phyloP scores from a whole-genome alignment of 2,113 vertebrate genomes.

The Heteronetta atricapilla region DNA sequence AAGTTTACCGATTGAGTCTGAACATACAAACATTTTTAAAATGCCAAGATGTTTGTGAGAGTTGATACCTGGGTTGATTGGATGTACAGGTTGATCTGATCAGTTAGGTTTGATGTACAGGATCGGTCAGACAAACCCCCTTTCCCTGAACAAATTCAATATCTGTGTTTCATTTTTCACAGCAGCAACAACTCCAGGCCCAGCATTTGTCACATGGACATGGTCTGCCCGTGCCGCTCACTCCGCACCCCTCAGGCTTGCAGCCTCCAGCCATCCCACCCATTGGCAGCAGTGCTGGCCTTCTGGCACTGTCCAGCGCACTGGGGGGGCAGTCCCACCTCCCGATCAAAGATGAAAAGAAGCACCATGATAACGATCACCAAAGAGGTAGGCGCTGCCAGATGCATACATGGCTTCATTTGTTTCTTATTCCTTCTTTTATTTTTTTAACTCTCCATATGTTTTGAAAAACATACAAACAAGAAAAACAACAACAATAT shows the following conservation, averaged over 20 bases:
- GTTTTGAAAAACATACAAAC: background rate
- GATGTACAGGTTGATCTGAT: background rate
- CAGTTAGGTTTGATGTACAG: fast-evolving
- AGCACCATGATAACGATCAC: conserved; percentile 87
- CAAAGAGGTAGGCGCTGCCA: conserved; percentile 80
- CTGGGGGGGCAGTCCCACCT: conserved; percentile 85
- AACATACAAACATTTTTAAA: background rate
- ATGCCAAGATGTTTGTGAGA: background rate
- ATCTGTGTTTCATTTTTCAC: conserved; percentile 82
- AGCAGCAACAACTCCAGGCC: conserved; percentile 91
- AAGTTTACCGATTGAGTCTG: background rate
- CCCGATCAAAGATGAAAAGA: conserved; percentile 87
- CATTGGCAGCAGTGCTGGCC: conserved; percentile 84
- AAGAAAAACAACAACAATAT: background rate
- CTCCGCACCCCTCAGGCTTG: conserved; percentile 83
- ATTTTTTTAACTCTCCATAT: background rate
- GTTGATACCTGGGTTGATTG: background rate
- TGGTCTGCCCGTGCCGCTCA: conserved; percentile 84
- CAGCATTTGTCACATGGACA: conserved; percentile 89
- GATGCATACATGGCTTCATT: background rate
- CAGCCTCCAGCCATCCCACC: conserved; percentile 85
- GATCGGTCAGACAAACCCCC: background rate
- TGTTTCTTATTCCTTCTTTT: fast-evolving
- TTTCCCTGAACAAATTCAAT: conserved; percentile 76
- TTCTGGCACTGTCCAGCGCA: conserved; percentile 84